These are phyloP conservation scores for Myodes glareolus DNA, from an alignment of 2,113 vertebrate genomes.

Conservation along the genomic window DNA sequence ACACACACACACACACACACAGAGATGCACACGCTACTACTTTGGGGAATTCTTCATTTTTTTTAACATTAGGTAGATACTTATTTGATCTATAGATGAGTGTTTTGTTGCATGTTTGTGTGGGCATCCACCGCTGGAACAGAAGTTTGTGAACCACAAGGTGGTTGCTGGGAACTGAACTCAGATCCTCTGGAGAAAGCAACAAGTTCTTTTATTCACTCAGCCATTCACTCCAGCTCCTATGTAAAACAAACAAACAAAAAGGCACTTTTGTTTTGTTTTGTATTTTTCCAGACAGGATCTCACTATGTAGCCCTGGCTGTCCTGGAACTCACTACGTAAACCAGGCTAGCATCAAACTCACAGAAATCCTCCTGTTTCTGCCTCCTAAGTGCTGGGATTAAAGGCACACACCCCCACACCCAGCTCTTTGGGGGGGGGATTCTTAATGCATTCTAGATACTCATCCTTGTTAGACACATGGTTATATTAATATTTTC, in stretches of 20 bases:
- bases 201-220: background rate
- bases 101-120: background rate
- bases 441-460: background rate
- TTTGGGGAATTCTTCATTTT: background rate
- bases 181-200: background rate
- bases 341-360: background rate
- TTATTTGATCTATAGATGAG: background rate
- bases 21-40: background rate
- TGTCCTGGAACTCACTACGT: background rate
- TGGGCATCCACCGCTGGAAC: too few relatives aligned
- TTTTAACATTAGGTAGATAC: background rate
- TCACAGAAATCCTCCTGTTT: background rate
- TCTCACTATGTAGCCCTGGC: background rate
- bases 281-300: background rate
- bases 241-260: background rate
- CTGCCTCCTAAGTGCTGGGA: background rate
- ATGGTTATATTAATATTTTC: constrained; percentile 23
- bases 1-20: background rate
- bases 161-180: background rate
- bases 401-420: background rate
- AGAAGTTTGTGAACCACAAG: too few relatives aligned
- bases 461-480: background rate
- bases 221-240: background rate
- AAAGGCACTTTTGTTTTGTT: background rate
- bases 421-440: background rate